Evolutionary conservation across 1,140 invertebrate genomes (phyloP), one percentile per base, ranked within the genome.

Genomic region (Macrostomum lignano): DNA sequence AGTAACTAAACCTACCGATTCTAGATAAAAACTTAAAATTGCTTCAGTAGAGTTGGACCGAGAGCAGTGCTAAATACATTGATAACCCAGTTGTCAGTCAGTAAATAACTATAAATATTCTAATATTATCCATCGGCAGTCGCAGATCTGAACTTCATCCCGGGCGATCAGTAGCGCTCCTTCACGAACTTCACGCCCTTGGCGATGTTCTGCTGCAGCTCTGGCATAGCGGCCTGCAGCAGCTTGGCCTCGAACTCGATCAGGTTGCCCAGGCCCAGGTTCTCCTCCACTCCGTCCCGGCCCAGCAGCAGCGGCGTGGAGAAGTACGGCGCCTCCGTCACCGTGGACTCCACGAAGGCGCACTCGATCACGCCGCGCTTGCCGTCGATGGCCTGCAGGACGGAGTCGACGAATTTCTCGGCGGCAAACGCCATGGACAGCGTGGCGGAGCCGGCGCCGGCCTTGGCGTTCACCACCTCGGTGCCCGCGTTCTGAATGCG

Each of bases 341-440:
- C 57, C 49, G 75, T 70, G 0, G 86, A 94, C 45, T 69, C 66
- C 6, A 98, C 75, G 51, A 74, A 96, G 2, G 79, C 69, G 58
- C 82, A 93, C 59, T 96, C 84, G 15, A 91, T 63, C 15, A 91
- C 68, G 47, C 75, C 73, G 33, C 70, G 61, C 48, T 84, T 74
- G 24, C 84, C 86, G 36, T 72, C 72, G 3, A 91, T 58, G 33
- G 74, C 86, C 41, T 59, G 49, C 3, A 65, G 41, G n/a, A 88
- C 55, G 1, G 75, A 72, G 40, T 70, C 64, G 25, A 73, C 68
- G 54, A 98, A 93, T 40, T 78, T 63, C 9, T 82, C 82, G 26
- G 79, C 88, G 35, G 88, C 86, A 58, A 72, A 88, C 1, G 86
- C 88, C 88, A 96, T 98, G 0, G 84, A 94, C n/a, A 98, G 63